Base-by-base conservation (phyloP, 2,888 invertebrate species). In the Cheilosia impressa region DNA sequence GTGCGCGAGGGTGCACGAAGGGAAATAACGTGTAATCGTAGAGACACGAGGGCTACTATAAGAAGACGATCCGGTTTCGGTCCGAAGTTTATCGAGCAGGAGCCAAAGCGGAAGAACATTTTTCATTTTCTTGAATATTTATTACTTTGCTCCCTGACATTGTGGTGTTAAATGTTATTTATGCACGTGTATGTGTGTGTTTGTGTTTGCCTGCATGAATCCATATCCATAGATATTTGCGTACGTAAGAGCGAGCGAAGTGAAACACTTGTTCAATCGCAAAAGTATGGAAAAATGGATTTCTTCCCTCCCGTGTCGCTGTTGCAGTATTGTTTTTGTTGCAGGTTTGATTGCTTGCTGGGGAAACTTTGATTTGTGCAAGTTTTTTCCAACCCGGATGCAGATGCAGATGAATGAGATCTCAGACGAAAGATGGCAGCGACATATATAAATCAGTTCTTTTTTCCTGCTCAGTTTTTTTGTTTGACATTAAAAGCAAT, bases 61-160 rank as follows among this genome's bases (percentile, higher is more conserved):
- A 69, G 7, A 62, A 53, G 63, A 52, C 62, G 57, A 73, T 75
- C 65, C 65, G 75, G 75, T 76, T 80, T 66, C 75, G 75, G 75
- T 63, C 19, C 58, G 69, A 76, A 84, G 69, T 84, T 84, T 84
- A 84, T 84, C 84, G 84, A 84, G 43, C 79, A 79, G 75, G 71
- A 76, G 80, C 50, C 62, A 62, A 76, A 47, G 71, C 66, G 85
- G 76, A 85, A 85, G 66, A 84, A 85, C 85, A 85, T 85, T 85
- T 85, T 85, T 85, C 85, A 85, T 85, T 85, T 85, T 81, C 85
- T 72, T 81, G 76, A 77, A 85, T 85, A 85, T 85, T 85, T 85
- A 85, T 85, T 85, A 81, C 85, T 81, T 81, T 85, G 85, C 76
- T 85, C 85, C 69, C 76, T 81, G 81, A 77, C 85, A 85, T 81